Evolutionary conservation across 2,113 vertebrate species (phyloP).

Genomic region (Pteropus alecto): DNA sequence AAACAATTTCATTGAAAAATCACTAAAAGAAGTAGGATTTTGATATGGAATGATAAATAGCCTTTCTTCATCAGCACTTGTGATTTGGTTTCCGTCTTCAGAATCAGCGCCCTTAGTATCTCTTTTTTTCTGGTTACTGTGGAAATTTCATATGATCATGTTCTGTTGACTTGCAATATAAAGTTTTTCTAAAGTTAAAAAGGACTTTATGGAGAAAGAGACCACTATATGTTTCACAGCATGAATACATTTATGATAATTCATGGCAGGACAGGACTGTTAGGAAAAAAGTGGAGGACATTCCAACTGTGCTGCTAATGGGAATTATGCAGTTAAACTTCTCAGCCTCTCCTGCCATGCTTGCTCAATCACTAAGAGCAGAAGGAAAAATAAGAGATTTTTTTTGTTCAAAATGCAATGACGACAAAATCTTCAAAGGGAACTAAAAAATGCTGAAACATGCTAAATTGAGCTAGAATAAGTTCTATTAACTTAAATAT

Average conservation of each 20-base stretch:
- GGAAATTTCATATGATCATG: not conserved
- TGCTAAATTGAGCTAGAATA: not conserved
- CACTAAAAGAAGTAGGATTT: not conserved
- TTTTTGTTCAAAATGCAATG: not conserved
- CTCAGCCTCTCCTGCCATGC: not conserved
- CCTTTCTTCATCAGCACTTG: not conserved
- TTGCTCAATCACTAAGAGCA: not conserved
- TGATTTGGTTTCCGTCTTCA: not conserved
- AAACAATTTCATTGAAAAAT: slow-evolving; percentile 8
- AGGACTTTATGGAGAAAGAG: not conserved
- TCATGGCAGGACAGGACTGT: slow-evolving; percentile 1
- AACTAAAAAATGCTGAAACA: not conserved
- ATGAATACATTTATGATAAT: slow-evolving; percentile 44
- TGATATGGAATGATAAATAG: not conserved
- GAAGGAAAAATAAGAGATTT: not conserved
- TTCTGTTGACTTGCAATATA: not conserved
- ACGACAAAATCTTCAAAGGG: slow-evolving; percentile 3
- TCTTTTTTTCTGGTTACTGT: not conserved
- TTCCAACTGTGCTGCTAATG: not conserved
- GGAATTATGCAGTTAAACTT: not conserved
- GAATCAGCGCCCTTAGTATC: not conserved
- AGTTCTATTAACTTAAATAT: not conserved
- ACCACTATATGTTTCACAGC: slow-evolving; percentile 3
- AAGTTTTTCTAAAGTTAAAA: slow-evolving; percentile 32
- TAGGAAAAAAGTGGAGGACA: slow-evolving; percentile 35